phyloP scores from a whole-genome alignment of 2,888 invertebrate genomes.

The Stenolophus ochropezus region DNA sequence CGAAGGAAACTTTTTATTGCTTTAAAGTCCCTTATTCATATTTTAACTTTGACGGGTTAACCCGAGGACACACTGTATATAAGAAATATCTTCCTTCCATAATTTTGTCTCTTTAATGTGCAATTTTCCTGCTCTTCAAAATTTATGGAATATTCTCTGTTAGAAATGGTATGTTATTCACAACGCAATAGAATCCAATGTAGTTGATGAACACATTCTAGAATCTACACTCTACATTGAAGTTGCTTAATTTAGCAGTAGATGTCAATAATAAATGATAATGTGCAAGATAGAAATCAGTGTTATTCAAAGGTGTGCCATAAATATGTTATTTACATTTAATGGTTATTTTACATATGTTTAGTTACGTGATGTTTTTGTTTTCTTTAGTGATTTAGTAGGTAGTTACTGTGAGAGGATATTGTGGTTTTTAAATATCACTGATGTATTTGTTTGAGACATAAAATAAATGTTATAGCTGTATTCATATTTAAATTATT shows the following conservation, averaged over 20 bases:
- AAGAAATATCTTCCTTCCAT: too few relatives aligned
- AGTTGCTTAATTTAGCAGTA: slow-evolving; percentile 30
- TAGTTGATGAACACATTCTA: slow-evolving; percentile 31
- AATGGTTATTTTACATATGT: slow-evolving; percentile 6
- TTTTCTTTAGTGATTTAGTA: slow-evolving; percentile 5
- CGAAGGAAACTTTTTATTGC: too few relatives aligned
- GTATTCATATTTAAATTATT: neutral
- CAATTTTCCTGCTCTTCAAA: neutral
- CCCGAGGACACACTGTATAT: too few relatives aligned
- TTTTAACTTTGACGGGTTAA: too few relatives aligned
- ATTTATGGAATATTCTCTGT: neutral
- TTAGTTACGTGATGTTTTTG: neutral
- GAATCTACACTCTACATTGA: too few relatives aligned
- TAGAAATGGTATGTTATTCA: slow-evolving; percentile 3
- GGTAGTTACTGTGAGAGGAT: neutral
- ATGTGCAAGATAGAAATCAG: slow-evolving; percentile 43
- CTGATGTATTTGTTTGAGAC: slow-evolving; percentile 5
- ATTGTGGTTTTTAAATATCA: neutral
- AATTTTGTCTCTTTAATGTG: neutral
- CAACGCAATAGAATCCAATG: slow-evolving; percentile 16
- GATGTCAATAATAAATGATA: slow-evolving; percentile 38
- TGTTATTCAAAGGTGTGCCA: slow-evolving; percentile 24
- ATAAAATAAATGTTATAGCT: neutral
- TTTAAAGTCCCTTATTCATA: too few relatives aligned
- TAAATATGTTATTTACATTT: neutral